These are phyloP conservation scores for Bombus affinis DNA, from an alignment of 1,140 invertebrate species.

Conservation along the genomic window DNA sequence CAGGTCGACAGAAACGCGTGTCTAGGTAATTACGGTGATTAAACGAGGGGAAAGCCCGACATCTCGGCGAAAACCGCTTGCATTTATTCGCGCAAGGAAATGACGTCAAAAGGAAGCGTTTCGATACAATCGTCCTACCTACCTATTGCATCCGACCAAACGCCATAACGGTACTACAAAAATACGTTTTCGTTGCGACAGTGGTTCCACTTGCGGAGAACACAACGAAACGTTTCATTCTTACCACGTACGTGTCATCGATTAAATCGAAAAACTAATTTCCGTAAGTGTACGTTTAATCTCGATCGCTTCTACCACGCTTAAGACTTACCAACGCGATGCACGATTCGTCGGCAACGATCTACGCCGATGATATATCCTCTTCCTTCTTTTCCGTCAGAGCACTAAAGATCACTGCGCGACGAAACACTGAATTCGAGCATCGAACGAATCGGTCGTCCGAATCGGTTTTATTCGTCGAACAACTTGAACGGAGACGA, in stretches of 20 bases:
- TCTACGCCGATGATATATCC: conserved; percentile 26
- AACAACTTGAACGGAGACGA: neutral
- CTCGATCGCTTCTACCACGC: neutral
- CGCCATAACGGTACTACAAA: neutral
- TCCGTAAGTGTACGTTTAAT: too few relatives aligned
- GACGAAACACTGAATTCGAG: conserved; percentile 51
- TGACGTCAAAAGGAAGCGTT: conserved; percentile 56
- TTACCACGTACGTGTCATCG: neutral
- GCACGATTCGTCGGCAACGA: neutral
- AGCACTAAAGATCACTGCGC: conserved; percentile 57
- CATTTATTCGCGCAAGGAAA: conserved; percentile 33
- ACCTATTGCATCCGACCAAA: neutral
- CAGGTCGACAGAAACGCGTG: neutral
- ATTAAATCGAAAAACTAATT: neutral
- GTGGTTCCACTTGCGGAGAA: too few relatives aligned
- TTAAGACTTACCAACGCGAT: conserved; percentile 34
- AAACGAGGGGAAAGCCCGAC: conserved; percentile 19
- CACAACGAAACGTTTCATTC: too few relatives aligned
- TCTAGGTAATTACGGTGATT: conserved; percentile 37
- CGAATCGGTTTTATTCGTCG: neutral
- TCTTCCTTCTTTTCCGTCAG: conserved; percentile 13
- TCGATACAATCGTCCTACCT: conserved; percentile 7
- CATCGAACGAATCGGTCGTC: neutral
- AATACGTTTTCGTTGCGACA: neutral
- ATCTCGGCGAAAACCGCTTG: conserved; percentile 25